Evolutionary conservation across 2,888 invertebrate species (phyloP).

Genomic region (Epinotia brunnichana): DNA sequence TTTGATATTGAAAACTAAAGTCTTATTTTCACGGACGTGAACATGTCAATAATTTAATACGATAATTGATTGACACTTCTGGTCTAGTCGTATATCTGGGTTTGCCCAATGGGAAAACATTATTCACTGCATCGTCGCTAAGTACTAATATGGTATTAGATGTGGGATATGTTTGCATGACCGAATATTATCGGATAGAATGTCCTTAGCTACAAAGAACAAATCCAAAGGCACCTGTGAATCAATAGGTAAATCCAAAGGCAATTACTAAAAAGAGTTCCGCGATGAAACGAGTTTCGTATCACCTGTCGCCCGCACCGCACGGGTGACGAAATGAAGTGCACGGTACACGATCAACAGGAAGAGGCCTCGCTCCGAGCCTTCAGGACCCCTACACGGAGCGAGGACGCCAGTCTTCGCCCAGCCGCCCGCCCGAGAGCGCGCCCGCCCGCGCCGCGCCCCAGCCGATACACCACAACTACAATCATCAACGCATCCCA

Average conservation of each 20-base stretch:
- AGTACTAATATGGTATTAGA: background rate
- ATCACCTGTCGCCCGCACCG: conserved; percentile 81
- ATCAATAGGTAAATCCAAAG: background rate
- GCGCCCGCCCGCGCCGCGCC: conserved; percentile 58
- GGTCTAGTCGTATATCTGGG: too few species aligned
- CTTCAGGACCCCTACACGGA: conserved; percentile 27
- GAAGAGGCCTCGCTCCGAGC: conserved; percentile 50
- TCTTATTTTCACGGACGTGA: too few species aligned
- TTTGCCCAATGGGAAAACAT: too few species aligned
- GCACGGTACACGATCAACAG: conserved; percentile 70
- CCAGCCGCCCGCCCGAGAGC: conserved; percentile 68
- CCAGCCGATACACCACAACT: conserved; percentile 47
- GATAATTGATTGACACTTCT: too few species aligned
- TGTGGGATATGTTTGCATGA: background rate
- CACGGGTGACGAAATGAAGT: conserved; percentile 73
- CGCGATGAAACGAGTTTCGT: conserved; percentile 59
- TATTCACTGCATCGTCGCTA: too few species aligned
- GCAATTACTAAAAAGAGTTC: conserved; percentile 48
- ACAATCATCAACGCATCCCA: conserved; percentile 52
- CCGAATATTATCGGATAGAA: background rate
- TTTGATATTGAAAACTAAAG: too few species aligned
- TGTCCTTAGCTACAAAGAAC: background rate
- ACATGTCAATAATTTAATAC: too few species aligned
- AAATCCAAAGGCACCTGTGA: background rate
- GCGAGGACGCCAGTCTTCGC: conserved; percentile 74